These are phyloP conservation scores for Dipodomys ordii DNA, from an alignment of 2,113 vertebrate genomes.

Conservation along the genomic window DNA sequence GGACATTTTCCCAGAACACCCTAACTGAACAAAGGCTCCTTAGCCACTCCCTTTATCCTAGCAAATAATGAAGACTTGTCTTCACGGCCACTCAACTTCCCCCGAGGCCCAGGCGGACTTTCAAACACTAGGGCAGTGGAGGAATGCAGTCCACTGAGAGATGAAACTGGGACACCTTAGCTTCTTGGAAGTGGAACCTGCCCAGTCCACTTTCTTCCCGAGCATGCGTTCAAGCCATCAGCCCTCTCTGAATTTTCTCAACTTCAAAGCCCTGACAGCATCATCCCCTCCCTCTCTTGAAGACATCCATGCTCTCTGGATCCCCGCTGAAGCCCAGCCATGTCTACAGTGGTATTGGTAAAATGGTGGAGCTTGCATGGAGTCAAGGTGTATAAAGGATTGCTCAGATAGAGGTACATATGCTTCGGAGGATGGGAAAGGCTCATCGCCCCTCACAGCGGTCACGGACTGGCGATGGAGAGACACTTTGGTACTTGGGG, in stretches of 20 bases:
- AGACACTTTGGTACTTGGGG: not conserved
- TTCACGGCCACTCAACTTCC: not conserved
- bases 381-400: not conserved
- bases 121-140: not conserved
- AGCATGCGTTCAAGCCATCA: not conserved
- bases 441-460: not conserved
- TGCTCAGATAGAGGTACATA: rapidly evolving
- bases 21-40: not conserved
- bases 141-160: rapidly evolving
- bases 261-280: too few relatives aligned
- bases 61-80: not conserved
- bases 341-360: not conserved
- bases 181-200: slow-evolving; percentile 12
- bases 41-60: not conserved
- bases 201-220: not conserved
- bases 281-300: not conserved
- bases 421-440: not conserved
- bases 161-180: not conserved
- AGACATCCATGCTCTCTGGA: not conserved
- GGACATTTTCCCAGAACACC: not conserved
- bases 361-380: not conserved
- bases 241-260: too few relatives aligned
- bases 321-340: too few relatives aligned
- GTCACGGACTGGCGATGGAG: not conserved
- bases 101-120: not conserved